phyloP scores from a whole-genome alignment of 2,888 invertebrate species.

The Apamea sordens region DNA sequence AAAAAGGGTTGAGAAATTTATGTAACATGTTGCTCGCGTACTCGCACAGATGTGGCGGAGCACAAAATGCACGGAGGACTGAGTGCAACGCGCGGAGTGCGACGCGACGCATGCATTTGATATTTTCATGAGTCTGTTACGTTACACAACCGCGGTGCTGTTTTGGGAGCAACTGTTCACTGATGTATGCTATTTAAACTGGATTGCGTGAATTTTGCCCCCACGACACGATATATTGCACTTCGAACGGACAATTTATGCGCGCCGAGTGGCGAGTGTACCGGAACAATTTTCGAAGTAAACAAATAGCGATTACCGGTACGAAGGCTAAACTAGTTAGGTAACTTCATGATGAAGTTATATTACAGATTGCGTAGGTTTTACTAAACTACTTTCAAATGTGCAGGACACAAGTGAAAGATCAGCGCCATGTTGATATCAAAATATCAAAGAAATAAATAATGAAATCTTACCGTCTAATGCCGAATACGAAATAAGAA shows the following conservation, averaged over 20 bases:
- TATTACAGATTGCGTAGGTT: slow-evolving; percentile 10
- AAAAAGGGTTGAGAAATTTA: slow-evolving; percentile 80
- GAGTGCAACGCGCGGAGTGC: slow-evolving; percentile 55
- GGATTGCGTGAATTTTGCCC: slow-evolving; percentile 72
- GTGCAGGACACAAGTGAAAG: slow-evolving; percentile 1
- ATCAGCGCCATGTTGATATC: slow-evolving; percentile 52
- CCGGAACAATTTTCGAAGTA: slow-evolving; percentile 79
- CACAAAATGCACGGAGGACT: slow-evolving; percentile 72
- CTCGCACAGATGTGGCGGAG: slow-evolving; percentile 78
- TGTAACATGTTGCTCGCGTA: slow-evolving; percentile 74
- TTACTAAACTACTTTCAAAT: slow-evolving; percentile 15
- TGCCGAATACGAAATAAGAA: slow-evolving; percentile 64
- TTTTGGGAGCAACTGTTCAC: slow-evolving; percentile 66
- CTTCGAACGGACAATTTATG: slow-evolving; percentile 81
- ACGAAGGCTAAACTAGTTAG: slow-evolving; percentile 53
- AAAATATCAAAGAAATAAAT: slow-evolving; percentile 61
- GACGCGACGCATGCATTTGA: slow-evolving; percentile 64
- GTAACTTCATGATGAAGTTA: slow-evolving; percentile 11
- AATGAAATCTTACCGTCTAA: slow-evolving; percentile 43
- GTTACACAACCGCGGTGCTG: slow-evolving; percentile 63
- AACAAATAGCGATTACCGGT: slow-evolving; percentile 80
- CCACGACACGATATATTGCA: slow-evolving; percentile 75
- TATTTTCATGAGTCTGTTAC: slow-evolving; percentile 71
- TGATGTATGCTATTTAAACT: slow-evolving; percentile 73
- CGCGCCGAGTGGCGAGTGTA: slow-evolving; percentile 75